Evolutionary conservation across 2,888 invertebrate species (phyloP).

Genomic region (Stomorhina lunata): DNA sequence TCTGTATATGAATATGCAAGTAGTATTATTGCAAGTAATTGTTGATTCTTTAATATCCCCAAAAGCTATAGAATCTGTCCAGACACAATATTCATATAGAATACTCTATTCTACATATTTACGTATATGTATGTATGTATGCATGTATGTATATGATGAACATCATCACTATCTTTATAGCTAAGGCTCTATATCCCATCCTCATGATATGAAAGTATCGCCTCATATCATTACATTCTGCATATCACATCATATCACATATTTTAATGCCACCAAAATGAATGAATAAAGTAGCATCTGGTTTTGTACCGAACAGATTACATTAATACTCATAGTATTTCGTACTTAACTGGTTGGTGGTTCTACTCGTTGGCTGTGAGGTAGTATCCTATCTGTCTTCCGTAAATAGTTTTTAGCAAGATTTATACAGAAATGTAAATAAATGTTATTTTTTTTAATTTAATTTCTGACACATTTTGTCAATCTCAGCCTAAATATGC

Average conservation of each 20-base stretch:
- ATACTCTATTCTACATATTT: too few relatives aligned
- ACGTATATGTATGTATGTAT: too few relatives aligned
- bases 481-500: too few relatives aligned
- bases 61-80: constrained; percentile 1
- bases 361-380: background rate
- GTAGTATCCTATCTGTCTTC: too few relatives aligned
- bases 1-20: background rate
- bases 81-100: background rate
- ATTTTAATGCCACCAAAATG: constrained; percentile 52
- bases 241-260: constrained; percentile 45
- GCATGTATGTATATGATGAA: constrained; percentile 5
- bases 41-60: constrained; percentile 37
- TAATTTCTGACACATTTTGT: too few relatives aligned
- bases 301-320: constrained; percentile 31
- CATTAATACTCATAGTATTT: constrained; percentile 27
- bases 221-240: constrained; percentile 23
- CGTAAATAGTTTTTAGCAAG: background rate
- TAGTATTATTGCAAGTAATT: constrained; percentile 29
- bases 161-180: background rate
- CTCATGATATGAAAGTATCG: background rate
- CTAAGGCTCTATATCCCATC: too few relatives aligned
- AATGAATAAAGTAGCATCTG: constrained; percentile 58
- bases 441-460: too few relatives aligned
- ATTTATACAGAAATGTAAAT: constrained; percentile 24
- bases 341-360: background rate